These are phyloP conservation scores for Brachyhypopomus occidentalis DNA, from an alignment of 2,113 vertebrate species.

Conservation along the genomic window DNA sequence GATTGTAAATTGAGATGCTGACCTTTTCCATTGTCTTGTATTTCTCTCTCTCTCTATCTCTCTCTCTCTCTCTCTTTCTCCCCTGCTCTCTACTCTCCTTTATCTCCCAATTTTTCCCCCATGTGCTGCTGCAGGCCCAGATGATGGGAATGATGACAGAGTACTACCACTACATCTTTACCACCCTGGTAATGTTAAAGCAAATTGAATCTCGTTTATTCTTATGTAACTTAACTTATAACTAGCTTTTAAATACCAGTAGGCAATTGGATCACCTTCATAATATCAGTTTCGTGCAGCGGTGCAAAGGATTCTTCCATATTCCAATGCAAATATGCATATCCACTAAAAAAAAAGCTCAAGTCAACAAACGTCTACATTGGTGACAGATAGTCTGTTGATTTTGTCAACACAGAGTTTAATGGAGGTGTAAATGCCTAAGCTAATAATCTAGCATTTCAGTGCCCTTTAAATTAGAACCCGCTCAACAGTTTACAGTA, in stretches of 20 bases:
- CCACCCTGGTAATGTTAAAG: conserved; percentile 93
- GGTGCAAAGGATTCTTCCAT: conserved; percentile 66
- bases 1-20: conserved; percentile 57
- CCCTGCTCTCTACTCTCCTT: neutral
- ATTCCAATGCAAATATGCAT: conserved; percentile 60
- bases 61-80: conserved; percentile 40
- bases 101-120: neutral
- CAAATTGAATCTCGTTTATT: conserved; percentile 68
- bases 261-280: conserved; percentile 65
- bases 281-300: conserved; percentile 69
- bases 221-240: conserved; percentile 66
- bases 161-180: conserved; percentile 99
- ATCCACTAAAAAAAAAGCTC: conserved; percentile 47
- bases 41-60: conserved; percentile 18
- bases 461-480: conserved; percentile 35
- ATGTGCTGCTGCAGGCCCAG: conserved; percentile 84
- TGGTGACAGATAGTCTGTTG: conserved; percentile 44
- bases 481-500: conserved; percentile 28
- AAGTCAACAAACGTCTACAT: conserved; percentile 58
- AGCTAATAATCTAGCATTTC: conserved; percentile 33
- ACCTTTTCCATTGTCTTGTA: conserved; percentile 48
- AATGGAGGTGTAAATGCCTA: neutral
- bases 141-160: conserved; percentile 99
- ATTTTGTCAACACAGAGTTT: conserved; percentile 44
- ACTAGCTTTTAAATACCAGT: conserved; percentile 72